Evolutionary conservation across 2,797 vertebrate genomes (phyloP).

Genomic region (Pithecia hirsuta): DNA sequence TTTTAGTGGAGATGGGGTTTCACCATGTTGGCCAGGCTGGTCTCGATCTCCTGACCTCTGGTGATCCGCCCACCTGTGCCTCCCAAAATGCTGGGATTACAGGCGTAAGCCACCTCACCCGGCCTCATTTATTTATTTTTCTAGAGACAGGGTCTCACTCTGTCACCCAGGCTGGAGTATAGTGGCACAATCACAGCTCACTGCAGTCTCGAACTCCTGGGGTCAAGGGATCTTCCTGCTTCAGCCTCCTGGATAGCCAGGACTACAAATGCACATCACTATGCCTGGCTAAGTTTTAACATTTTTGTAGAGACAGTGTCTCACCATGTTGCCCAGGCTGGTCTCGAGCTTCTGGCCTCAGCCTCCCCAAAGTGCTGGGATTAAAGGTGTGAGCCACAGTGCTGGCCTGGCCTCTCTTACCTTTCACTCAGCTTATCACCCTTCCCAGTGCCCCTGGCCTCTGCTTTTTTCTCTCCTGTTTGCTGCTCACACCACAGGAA

Average conservation of each 20-base stretch:
- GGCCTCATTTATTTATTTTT: background rate
- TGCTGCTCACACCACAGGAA: background rate
- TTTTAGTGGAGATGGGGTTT: background rate
- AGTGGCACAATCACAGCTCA: background rate
- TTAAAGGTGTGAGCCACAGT: background rate
- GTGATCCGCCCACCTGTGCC: background rate
- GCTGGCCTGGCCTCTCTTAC: background rate
- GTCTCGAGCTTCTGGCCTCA: background rate
- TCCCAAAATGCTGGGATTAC: background rate
- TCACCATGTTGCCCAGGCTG: background rate
- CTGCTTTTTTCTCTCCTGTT: background rate
- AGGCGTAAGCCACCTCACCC: rapidly evolving
- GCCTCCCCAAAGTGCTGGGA: background rate
- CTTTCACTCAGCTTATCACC: background rate
- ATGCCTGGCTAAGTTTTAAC: background rate
- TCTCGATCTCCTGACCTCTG: background rate
- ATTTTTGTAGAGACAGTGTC: background rate
- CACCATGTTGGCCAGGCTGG: background rate
- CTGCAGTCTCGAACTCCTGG: background rate
- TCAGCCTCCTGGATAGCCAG: background rate
- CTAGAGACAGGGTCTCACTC: background rate
- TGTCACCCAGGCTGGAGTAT: background rate
- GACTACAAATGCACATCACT: background rate
- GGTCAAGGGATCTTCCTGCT: background rate
- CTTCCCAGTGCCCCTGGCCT: background rate